Percentiles rank a stretch among this genome's conserved stretches.
Conservation (phyloP, 2,797 vertebrate genomes). For the Acanthurus tractus region DNA sequence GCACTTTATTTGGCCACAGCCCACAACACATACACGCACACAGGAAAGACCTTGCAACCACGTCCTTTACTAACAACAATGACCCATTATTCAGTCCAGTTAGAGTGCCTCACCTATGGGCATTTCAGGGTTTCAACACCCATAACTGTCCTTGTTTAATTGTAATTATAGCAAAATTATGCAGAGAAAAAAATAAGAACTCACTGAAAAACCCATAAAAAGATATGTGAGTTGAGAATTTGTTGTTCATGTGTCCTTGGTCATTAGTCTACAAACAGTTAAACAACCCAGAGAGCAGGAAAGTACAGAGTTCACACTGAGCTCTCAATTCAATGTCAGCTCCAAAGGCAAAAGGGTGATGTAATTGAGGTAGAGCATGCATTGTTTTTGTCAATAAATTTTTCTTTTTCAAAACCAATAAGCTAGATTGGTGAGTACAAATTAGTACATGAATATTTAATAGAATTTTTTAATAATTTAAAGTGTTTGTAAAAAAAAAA, state of each 20-base stretch:
- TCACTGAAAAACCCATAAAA: background rate
- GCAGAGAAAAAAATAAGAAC: background rate
- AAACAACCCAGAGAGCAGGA: background rate
- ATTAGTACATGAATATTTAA: conserved; percentile 29
- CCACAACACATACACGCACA: conserved; percentile 33
- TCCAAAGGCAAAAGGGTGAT: background rate
- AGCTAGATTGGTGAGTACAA: conserved; percentile 8
- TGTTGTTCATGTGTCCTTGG: conserved; percentile 10
- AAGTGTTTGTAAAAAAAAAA: no score
- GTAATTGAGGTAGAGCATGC: background rate
- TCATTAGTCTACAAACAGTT: background rate
- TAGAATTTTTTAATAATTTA: conserved; percentile 8
- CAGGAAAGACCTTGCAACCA: conserved; percentile 20
- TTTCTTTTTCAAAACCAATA: background rate
- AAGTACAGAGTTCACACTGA: background rate
- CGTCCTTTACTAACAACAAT: conserved; percentile 23
- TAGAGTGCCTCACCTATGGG: background rate
- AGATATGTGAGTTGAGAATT: background rate
- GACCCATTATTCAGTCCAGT: conserved; percentile 18
- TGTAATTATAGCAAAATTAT: conserved; percentile 4
- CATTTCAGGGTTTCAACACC: conserved; percentile 4
- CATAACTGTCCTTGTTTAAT: conserved; percentile 1
- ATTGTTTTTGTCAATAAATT: background rate
- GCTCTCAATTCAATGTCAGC: background rate
- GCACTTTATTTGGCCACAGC: conserved; percentile 57